Evolutionary conservation across 2,888 invertebrate genomes (phyloP).

Genomic region (Drosophila affinis): DNA sequence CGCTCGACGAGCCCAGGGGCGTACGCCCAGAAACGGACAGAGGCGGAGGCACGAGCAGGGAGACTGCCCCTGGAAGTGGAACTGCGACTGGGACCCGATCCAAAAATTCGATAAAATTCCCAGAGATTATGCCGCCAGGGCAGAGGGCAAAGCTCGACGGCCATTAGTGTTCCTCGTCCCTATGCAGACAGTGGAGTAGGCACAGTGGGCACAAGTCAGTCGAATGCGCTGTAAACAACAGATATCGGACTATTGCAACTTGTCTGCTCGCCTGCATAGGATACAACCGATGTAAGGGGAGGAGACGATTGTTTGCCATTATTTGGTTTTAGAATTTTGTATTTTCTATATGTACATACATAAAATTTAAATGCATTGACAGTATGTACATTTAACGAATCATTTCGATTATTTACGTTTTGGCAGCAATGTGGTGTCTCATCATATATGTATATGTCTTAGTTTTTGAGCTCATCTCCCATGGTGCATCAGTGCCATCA

Average conservation of each 20-base stretch:
- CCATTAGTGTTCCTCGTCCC: slow-evolving; percentile 40
- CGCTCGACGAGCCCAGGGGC: slow-evolving; percentile 46
- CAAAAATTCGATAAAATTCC: slow-evolving; percentile 55
- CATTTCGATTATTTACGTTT: too few species aligned
- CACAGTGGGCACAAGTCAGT: slow-evolving; percentile 33
- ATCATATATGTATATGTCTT: slow-evolving; percentile 2
- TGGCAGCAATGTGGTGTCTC: background rate
- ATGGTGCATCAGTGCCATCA: slow-evolving; percentile 20
- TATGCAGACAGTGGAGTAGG: background rate
- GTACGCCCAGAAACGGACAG: slow-evolving; percentile 4
- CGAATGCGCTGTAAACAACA: background rate
- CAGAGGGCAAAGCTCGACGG: slow-evolving; percentile 45
- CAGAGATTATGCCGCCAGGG: slow-evolving; percentile 50
- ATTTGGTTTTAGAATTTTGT: too few species aligned
- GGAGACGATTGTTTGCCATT: too few species aligned
- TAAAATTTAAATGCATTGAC: too few species aligned
- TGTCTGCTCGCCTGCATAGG: background rate
- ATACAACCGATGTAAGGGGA: background rate
- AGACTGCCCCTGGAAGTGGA: slow-evolving; percentile 12
- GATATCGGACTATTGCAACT: background rate
- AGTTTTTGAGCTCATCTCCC: background rate
- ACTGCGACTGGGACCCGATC: slow-evolving; percentile 10
- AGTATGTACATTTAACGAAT: too few species aligned
- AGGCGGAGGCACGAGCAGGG: background rate
- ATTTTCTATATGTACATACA: background rate